Percentiles rank a stretch among this genome's conserved stretches.
Evolutionary conservation across 2,888 invertebrate genomes (phyloP).

Genomic region (Graphium colonna): DNA sequence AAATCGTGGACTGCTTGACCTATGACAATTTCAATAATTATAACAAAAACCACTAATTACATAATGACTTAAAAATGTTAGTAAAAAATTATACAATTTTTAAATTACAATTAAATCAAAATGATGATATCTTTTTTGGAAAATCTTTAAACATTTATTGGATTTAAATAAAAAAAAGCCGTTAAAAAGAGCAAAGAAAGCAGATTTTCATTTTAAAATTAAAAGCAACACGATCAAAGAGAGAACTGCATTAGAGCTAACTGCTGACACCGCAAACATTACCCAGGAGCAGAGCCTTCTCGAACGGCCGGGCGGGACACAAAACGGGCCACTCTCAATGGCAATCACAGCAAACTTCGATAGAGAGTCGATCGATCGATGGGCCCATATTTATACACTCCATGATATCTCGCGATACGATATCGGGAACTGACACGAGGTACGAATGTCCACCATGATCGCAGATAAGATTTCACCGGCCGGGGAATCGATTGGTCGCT

Average conservation of each 20-base stretch:
- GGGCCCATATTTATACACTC: conserved; percentile 79
- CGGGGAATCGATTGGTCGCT: conserved; percentile 73
- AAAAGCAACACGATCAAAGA: conserved; percentile 4
- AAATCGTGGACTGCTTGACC: no score
- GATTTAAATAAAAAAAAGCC: no score
- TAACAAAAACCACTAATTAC: no score
- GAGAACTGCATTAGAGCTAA: no score
- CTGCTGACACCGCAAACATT: conserved; percentile 25
- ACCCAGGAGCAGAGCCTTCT: conserved; percentile 24
- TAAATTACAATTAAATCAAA: background rate
- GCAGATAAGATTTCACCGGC: conserved; percentile 68
- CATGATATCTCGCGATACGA: conserved; percentile 74
- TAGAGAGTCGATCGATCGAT: conserved; percentile 78
- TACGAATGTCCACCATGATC: conserved; percentile 72
- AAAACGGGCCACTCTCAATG: conserved; percentile 47
- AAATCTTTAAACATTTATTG: no score
- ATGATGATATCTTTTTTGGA: background rate
- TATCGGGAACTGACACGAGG: conserved; percentile 72
- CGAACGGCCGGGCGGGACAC: conserved; percentile 29
- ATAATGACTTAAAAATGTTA: conserved; percentile 42
- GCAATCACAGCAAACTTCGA: conserved; percentile 70
- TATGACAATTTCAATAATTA: no score
- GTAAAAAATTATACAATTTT: background rate
- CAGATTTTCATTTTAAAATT: no score
- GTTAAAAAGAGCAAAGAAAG: no score